Evolutionary conservation across 2,797 vertebrate genomes (phyloP), one percentile per base, ranked within the genome.

Genomic region (Gymnopithys bicolor): DNA sequence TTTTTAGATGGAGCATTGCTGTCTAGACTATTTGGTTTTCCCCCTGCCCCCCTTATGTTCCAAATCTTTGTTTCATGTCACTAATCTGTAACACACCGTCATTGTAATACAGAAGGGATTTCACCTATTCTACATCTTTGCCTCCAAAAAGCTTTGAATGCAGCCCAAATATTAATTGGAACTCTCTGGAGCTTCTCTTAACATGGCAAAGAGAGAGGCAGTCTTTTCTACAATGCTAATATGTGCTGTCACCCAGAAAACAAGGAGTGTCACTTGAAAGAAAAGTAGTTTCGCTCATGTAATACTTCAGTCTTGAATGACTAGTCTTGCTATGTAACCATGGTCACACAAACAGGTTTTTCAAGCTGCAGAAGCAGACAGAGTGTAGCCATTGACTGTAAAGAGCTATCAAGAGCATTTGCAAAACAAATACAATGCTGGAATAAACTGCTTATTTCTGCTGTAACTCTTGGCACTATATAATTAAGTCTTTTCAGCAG

Each of bases 331-430:
- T 93, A 91, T 87, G 97, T 98, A 97, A 97, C 98, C 98, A 97
- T 96, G 97, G 97, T 96, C 94, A 98, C 97, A 79, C 92, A 95
- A 95, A 99, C 99, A 98, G 98, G 99, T 99, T 99, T 98, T 98
- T 98, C 99, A 73, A 98, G 98, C 98, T 97, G 92, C 89, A 93
- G 89, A 30, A 93, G 97, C 96, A 97, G 97, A 95, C 97, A 98
- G 92, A 95, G 70, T 62, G 24, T 74, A 84, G 85, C 58, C 70
- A 27, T 59, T n/a, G 59, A 76, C 84, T 95, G 66, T n/a, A 45
- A 62, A 83, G 87, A 90, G 71, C 80, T 70, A 88, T 94, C 15
- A 1, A 63, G 87, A 90, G 62, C 13, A 0, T 93, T 82, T 94
- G 91, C 89, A 94, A 89, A 96, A 86, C 90, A 93, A 96, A 94